These are phyloP conservation scores for Heliangelus exortis DNA, from an alignment of 2,797 vertebrate species.

Conservation along the genomic window DNA sequence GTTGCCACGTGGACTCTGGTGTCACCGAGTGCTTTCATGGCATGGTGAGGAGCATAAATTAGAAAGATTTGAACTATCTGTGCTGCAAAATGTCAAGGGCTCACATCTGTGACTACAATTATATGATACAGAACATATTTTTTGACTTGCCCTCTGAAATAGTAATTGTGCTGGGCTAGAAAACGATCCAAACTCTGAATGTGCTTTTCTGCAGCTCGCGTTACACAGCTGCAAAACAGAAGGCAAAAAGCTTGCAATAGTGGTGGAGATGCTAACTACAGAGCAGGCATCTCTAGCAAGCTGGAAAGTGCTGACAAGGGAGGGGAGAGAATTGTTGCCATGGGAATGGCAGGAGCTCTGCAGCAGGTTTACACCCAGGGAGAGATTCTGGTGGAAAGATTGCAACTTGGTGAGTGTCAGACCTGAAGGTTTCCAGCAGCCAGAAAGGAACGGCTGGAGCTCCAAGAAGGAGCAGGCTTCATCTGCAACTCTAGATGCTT, in stretches of 20 bases:
- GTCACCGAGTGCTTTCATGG: background rate
- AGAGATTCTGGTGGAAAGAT: background rate
- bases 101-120: background rate
- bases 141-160: background rate
- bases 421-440: background rate
- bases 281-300: background rate
- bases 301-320: background rate
- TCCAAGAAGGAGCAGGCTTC: background rate
- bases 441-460: background rate
- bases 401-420: background rate
- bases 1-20: background rate
- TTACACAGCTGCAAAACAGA: background rate
- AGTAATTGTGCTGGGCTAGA: background rate
- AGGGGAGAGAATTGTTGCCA: background rate
- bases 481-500: background rate
- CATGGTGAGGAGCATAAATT: background rate
- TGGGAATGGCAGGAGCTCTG: background rate
- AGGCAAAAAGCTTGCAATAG: background rate
- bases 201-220: background rate
- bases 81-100: background rate
- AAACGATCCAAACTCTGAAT: background rate
- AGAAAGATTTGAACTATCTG: background rate
- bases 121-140: background rate
- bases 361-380: too few relatives aligned
- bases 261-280: accelerated